Evolutionary conservation across 2,113 vertebrate species (phyloP).

Genomic region (Glaucomys volans): DNA sequence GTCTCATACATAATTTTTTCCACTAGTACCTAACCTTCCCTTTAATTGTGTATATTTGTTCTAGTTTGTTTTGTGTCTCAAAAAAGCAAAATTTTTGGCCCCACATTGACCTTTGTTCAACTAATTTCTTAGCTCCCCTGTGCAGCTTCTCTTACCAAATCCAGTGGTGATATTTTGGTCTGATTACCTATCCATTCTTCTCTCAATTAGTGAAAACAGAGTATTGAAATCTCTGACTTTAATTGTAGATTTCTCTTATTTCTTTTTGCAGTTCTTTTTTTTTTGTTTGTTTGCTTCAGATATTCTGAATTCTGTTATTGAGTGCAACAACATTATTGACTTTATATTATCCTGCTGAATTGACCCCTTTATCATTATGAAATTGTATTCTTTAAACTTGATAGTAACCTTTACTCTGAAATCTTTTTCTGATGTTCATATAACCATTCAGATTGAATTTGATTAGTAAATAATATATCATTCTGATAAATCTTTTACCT

Average conservation of each 20-base stretch:
- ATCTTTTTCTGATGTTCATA: neutral
- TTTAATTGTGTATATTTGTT: conserved; percentile 4
- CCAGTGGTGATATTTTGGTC: neutral
- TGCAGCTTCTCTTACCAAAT: neutral
- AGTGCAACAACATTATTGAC: neutral
- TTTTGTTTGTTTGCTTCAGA: neutral
- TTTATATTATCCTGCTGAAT: neutral
- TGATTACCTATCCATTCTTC: neutral
- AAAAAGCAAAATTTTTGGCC: neutral
- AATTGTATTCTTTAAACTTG: conserved; percentile 14
- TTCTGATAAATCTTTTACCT: neutral
- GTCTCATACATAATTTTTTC: neutral
- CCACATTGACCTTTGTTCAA: neutral
- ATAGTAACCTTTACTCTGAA: neutral
- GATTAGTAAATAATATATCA: neutral
- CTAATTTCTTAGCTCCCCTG: neutral
- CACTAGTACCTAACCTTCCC: neutral
- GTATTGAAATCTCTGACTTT: neutral
- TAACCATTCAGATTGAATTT: neutral
- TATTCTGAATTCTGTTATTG: neutral
- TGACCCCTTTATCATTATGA: neutral
- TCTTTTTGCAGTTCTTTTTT: neutral
- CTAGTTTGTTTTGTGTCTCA: neutral
- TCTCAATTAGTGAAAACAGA: neutral
- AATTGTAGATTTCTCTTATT: neutral